phyloP scores from a whole-genome alignment of 2,113 vertebrate species.

The Chamaea fasciata region DNA sequence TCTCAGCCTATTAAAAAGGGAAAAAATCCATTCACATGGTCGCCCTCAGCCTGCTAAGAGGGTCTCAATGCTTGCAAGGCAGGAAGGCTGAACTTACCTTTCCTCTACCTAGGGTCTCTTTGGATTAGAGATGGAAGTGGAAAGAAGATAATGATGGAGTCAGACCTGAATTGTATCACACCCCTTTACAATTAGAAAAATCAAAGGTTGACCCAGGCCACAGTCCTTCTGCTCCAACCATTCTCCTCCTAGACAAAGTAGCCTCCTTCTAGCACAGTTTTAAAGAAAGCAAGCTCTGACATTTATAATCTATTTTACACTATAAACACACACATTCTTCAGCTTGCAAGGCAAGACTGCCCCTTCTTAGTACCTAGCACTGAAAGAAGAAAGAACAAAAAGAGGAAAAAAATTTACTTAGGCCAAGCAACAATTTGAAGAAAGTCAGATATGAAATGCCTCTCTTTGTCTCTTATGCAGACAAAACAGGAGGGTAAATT shows the following conservation, averaged over 20 bases:
- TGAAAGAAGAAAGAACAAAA: background rate
- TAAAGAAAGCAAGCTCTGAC: background rate
- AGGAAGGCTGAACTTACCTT: background rate
- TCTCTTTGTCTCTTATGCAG: background rate
- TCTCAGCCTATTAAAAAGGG: background rate
- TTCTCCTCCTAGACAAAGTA: background rate
- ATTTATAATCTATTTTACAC: background rate
- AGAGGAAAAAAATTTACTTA: background rate
- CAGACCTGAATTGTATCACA: background rate
- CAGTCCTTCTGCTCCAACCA: background rate
- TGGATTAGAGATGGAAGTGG: background rate
- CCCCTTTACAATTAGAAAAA: background rate
- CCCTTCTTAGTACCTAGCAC: background rate
- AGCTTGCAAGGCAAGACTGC: background rate
- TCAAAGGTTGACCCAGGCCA: background rate
- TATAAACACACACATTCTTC: background rate
- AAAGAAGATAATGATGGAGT: background rate
- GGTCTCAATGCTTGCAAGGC: background rate
- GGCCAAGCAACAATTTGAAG: background rate
- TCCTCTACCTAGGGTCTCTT: background rate
- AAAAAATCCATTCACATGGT: background rate
- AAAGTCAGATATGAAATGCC: background rate
- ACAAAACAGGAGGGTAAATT: background rate
- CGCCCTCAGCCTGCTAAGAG: background rate
- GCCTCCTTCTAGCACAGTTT: background rate